Evolutionary conservation across 2,113 vertebrate genomes (phyloP), one percentile per base, ranked within the genome.

Genomic region (Megaptera novaeangliae): DNA sequence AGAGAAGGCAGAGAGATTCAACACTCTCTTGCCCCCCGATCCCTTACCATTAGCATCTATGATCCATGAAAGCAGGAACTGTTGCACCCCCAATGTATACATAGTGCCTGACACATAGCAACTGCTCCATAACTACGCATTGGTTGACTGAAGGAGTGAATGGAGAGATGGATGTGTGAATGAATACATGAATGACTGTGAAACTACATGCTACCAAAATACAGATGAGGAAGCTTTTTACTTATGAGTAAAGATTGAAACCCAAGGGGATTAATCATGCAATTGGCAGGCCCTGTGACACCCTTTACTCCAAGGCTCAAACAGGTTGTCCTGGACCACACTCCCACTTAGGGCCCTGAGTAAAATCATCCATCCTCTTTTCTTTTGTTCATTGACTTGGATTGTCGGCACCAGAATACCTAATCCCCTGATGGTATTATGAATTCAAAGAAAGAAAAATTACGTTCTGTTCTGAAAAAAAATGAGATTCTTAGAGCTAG

Each of bases 161-260:
- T 46, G 36, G 61, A 23, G 39, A 34, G 25, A 14, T 36, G 55
- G 34, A 39, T 27, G 44, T 34, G 36, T 34, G 41, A 18, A 1
- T 68, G 57, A 18, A 15, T 72, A 44, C 3, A 71, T 74, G 63
- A 12, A 66, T 59, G 9, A 34, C 12, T 88, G 0, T 77, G 61
- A 49, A 82, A 66, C 34, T 46, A 39, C 23, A 49, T 7, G 68
- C 34, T 75, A 93, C 88, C 29, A 95, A 95, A 92, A 55, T 49
- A 44, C 63, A 88, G 41, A 59, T 2, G 14, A 80, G n/a, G 41
- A 1, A 75, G 14, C 12, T 66, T 89, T 17, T 44, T 41, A 69
- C 4, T 36, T 74, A 27, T 66, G 68, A 64, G 21, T 39, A 87
- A 91, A 81, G 6, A 6, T 0, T 69, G 27, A 91, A 94, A 86